Evolutionary conservation across 2,113 vertebrate species (phyloP).

Genomic region (Uria lomvia): DNA sequence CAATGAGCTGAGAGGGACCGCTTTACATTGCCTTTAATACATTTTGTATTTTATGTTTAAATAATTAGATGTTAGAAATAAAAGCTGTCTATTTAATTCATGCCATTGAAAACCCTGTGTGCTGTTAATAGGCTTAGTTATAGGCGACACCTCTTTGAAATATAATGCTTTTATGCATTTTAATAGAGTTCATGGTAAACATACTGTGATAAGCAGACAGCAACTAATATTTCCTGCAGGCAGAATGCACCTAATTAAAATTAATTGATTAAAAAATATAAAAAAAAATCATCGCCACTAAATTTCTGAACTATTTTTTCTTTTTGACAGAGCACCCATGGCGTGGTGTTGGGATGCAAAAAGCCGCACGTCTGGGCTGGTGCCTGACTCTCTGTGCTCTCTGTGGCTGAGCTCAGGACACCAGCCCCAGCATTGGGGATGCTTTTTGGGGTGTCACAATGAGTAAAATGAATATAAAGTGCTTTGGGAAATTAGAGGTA

Average conservation of each 20-base stretch:
- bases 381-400: not conserved
- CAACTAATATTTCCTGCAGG: conserved; percentile 24
- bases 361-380: accelerated
- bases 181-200: conserved; percentile 35
- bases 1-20: not conserved
- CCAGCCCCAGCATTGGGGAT: accelerated
- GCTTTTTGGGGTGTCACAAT: not conserved
- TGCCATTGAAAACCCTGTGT: not conserved
- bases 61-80: conserved; percentile 31
- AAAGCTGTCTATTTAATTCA: conserved; percentile 34
- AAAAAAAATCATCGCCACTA: not conserved
- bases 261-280: not conserved
- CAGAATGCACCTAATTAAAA: conserved; percentile 50
- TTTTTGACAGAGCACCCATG: not conserved
- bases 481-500: not conserved
- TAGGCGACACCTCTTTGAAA: conserved; percentile 26
- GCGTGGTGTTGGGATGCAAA: not conserved
- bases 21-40: not conserved
- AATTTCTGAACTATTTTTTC: not conserved
- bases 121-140: conserved; percentile 42
- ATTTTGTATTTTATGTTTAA: conserved; percentile 22
- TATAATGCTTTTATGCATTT: conserved; percentile 25
- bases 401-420: not conserved
- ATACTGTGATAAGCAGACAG: conserved; percentile 29
- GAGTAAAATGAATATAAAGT: accelerated